A percentile compares a stretch with the other conserved stretches of the same genome.
Conservation (phyloP, 2,888 invertebrate genomes). For the Drosophila ustulata region DNA sequence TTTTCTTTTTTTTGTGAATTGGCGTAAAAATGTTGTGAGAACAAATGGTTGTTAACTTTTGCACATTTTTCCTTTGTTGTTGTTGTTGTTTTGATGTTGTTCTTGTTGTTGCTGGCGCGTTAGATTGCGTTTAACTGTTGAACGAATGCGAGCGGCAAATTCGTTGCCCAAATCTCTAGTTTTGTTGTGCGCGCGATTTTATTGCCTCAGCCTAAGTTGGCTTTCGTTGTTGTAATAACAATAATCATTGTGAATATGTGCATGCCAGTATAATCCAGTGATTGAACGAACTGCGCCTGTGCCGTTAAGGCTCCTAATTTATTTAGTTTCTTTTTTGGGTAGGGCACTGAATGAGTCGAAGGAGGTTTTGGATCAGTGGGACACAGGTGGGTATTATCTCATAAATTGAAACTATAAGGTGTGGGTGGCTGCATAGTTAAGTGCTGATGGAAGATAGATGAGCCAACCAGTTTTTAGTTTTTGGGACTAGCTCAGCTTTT, state of each 20-base stretch:
- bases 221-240: constrained; percentile 35
- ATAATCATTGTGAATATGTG: constrained; percentile 66
- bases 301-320: constrained; percentile 59
- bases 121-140: constrained; percentile 72
- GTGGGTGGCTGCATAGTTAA: constrained; percentile 50
- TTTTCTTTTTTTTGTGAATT: constrained; percentile 71
- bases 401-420: constrained; percentile 51
- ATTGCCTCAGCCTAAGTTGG: constrained; percentile 31
- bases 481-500: neutral
- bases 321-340: constrained; percentile 51
- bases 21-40: constrained; percentile 81
- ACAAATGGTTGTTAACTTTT: constrained; percentile 80
- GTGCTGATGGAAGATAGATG: constrained; percentile 16
- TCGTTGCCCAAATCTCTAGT: constrained; percentile 53
- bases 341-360: constrained; percentile 50
- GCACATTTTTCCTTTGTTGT: constrained; percentile 68
- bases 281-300: constrained; percentile 57
- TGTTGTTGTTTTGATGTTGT: constrained; percentile 23
- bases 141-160: constrained; percentile 51
- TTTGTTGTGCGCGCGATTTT: constrained; percentile 44
- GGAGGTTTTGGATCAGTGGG: constrained; percentile 54
- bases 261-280: constrained; percentile 31
- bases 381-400: constrained; percentile 56
- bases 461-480: constrained; percentile 1
- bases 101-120: constrained; percentile 51